phyloP scores from a whole-genome alignment of 2,797 vertebrate genomes.

The Arnoldichthys spilopterus region DNA sequence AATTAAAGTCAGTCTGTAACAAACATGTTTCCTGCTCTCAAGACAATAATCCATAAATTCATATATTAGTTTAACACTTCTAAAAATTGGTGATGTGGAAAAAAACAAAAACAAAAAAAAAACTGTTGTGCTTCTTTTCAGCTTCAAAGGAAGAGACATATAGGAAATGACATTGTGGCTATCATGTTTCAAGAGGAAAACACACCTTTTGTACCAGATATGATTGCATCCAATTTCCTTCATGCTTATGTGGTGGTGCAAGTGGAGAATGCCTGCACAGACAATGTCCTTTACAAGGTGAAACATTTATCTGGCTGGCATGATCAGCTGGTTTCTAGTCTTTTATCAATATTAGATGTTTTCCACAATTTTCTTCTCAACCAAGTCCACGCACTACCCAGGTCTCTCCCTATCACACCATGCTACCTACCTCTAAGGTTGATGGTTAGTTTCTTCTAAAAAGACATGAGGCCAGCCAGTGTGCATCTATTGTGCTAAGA shows the following conservation, averaged over 20 bases:
- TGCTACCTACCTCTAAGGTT: too few relatives aligned
- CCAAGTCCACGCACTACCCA: too few relatives aligned
- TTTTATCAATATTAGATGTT: background rate
- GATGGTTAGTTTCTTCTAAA: too few relatives aligned
- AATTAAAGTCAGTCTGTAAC: too few relatives aligned
- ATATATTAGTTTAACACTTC: slow-evolving; percentile 11
- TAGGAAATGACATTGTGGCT: slow-evolving; percentile 97
- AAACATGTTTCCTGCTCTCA: background rate
- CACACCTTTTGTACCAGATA: slow-evolving; percentile 96
- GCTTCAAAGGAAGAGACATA: slow-evolving; percentile 96
- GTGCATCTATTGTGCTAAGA: too few relatives aligned
- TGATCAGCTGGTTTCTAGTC: background rate
- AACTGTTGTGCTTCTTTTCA: slow-evolving; percentile 67
- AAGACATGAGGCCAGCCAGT: too few relatives aligned
- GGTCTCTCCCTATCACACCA: too few relatives aligned
- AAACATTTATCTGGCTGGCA: background rate
- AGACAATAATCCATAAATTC: background rate
- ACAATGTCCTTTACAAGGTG: slow-evolving; percentile 92
- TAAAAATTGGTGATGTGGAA: background rate
- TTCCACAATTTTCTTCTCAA: too few relatives aligned
- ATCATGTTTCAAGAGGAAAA: slow-evolving; percentile 97
- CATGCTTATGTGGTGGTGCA: slow-evolving; percentile 95
- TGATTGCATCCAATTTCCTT: slow-evolving; percentile 98
- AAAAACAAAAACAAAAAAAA: too few relatives aligned
- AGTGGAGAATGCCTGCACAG: slow-evolving; percentile 82